Conservation (phyloP, 1,140 invertebrate genomes). For the Saccostrea cuccullata region DNA sequence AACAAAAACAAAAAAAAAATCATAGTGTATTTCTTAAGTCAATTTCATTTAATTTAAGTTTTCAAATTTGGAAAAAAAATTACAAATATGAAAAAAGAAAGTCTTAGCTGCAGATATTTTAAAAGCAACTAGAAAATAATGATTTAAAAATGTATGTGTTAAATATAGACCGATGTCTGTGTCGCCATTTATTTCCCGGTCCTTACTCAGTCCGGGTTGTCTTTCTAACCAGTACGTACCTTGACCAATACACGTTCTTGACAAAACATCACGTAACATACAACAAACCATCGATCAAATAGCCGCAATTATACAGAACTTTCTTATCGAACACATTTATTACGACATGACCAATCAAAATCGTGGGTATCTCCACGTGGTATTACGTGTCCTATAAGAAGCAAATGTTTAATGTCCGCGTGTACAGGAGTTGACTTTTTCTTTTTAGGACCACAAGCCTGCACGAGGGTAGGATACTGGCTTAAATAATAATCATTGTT, state of each 20-base stretch:
- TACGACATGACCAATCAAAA: slow-evolving; percentile 30
- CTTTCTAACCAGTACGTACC: slow-evolving; percentile 3
- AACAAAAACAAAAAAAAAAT: no score
- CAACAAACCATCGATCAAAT: slow-evolving; percentile 1
- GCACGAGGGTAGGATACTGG: not conserved
- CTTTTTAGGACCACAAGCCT: slow-evolving; percentile 23
- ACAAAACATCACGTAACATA: slow-evolving; percentile 22
- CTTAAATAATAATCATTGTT: not conserved
- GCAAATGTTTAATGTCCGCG: not conserved
- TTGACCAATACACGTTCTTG: slow-evolving; percentile 22
- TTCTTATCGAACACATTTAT: slow-evolving; percentile 16
- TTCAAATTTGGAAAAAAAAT: no score
- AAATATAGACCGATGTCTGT: not conserved
- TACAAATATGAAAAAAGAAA: no score
- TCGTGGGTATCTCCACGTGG: slow-evolving; percentile 18
- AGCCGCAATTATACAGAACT: not conserved
- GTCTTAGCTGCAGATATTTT: no score
- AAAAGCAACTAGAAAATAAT: no score
- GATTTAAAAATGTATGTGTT: no score
- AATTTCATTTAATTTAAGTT: no score
- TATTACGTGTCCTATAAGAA: slow-evolving; percentile 6
- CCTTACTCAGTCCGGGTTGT: not conserved
- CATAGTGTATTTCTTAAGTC: no score
- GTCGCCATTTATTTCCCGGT: not conserved
- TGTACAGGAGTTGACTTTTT: slow-evolving; percentile 19